Base-by-base conservation (phyloP, 2,797 vertebrate genomes). In the Pipistrellus pygmaeus region DNA sequence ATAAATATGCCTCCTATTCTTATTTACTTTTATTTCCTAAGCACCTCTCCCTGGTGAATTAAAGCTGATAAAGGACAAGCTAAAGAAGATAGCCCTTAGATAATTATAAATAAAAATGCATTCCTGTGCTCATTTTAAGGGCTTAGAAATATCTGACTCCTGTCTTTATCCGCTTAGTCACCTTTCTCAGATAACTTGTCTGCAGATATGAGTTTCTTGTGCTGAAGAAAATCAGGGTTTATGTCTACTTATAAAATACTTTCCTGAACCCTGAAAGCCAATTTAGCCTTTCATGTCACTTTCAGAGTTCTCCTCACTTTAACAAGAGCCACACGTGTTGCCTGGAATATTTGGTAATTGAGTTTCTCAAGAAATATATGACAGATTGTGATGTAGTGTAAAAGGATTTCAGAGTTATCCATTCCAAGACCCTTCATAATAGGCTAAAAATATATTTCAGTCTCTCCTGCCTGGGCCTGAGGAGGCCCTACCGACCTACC, bases 361-460 rank as follows among this genome's bases (percentile, higher is more conserved):
- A 93, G 76, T 93, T 95, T 97, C 75, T 35, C 89, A 88, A 95
- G 84, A 87, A 85, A 92, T 95, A 77, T 96, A 66, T 96, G 95
- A 96, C 95, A 95, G 92, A 27, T 12, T 72, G 85, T 97, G 85
- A 97, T 96, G 91, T 92, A 97, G 11, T 94, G 15, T 94, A 96
- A 98, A 97, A 95, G 7, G 82, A 92, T 97, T 98, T 97, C 55
- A 97, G 93, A 93, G 6, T 95, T 96, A 96, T 88, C 93, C 88
- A 51, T 96, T 68, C 21, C 69, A 78, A 81, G 15, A n/a, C 10
- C 38, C 92, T 95, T 91, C 69, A 86, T 82, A 97, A 23, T 94
- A 20, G 30, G 90, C 89, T 96, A 66, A 94, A 95, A 94, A 96
- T 96, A 78, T 76, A 95, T 97, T 95, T 97, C 66, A 83, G 21